Conservation (phyloP, 1,140 invertebrate species). For the Papilio aristodemus region DNA sequence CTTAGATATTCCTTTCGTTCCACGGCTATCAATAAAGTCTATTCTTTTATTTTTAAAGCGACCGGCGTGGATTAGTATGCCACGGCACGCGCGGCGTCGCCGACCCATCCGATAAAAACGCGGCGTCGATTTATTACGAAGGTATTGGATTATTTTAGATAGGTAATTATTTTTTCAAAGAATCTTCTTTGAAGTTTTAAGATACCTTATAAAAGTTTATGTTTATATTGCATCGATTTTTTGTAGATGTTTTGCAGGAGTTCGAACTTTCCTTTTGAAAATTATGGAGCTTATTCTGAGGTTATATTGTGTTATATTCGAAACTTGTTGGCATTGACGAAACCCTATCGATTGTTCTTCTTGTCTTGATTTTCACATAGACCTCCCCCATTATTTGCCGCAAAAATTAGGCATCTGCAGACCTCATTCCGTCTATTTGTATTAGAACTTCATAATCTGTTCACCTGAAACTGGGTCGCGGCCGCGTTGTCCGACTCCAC, state of each 20-base stretch:
- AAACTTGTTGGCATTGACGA: too few species aligned
- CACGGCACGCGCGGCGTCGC: not conserved
- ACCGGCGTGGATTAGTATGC: conserved; percentile 23
- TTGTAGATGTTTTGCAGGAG: too few species aligned
- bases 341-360: too few species aligned
- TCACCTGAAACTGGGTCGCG: not conserved
- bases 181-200: not conserved
- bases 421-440: not conserved
- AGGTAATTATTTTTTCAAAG: conserved; percentile 16
- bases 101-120: conserved; percentile 17
- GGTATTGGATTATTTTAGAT: conserved; percentile 27
- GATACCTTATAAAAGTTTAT: too few species aligned
- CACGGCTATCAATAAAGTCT: conserved; percentile 12
- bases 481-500: conserved; percentile 6
- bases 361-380: too few species aligned
- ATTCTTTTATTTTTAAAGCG: conserved; percentile 12
- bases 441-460: not conserved
- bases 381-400: too few species aligned
- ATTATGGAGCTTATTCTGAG: too few species aligned
- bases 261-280: too few species aligned
- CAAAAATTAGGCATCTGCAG: too few species aligned
- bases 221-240: too few species aligned
- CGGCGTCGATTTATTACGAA: conserved; percentile 12
- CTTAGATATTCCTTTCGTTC: conserved; percentile 17
- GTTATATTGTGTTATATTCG: too few species aligned